These are phyloP conservation scores for Neomorphus geoffroyi DNA, from an alignment of 2,797 vertebrate genomes.

Conservation along the genomic window DNA sequence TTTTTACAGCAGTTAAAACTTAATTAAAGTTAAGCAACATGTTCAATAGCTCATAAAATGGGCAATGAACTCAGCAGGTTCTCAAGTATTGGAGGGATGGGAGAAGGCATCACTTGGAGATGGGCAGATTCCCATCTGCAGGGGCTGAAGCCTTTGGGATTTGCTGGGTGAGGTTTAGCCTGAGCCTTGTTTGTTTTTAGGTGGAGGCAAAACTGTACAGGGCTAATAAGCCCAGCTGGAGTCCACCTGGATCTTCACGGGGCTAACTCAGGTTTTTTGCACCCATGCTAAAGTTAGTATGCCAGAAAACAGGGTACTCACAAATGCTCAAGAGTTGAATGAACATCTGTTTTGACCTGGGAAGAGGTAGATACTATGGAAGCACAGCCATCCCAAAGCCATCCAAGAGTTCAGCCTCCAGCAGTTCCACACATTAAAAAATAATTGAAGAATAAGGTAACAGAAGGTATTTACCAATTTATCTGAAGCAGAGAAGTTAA, in stretches of 20 bases:
- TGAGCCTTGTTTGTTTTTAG: not conserved
- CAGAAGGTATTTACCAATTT: not conserved
- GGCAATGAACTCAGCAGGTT: not conserved
- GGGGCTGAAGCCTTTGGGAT: not conserved
- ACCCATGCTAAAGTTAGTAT: not conserved
- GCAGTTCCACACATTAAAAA: not conserved
- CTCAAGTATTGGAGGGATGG: not conserved
- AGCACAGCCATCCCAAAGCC: not conserved
- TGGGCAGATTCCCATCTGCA: not conserved
- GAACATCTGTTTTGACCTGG: not conserved
- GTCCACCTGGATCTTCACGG: not conserved
- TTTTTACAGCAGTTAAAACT: constrained; percentile 26
- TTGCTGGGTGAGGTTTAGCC: not conserved
- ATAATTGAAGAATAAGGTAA: not conserved
- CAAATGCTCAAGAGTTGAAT: not conserved
- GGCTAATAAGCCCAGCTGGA: not conserved
- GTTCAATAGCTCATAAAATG: not conserved
- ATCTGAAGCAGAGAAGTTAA: not conserved
- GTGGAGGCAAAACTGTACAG: not conserved
- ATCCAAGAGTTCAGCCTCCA: not conserved
- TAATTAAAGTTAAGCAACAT: not conserved
- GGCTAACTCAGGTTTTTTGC: not conserved
- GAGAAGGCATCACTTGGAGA: not conserved
- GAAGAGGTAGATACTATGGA: not conserved
- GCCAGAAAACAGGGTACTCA: not conserved